Conservation (phyloP, 2,113 vertebrate genomes). For the Cercocebus atys region DNA sequence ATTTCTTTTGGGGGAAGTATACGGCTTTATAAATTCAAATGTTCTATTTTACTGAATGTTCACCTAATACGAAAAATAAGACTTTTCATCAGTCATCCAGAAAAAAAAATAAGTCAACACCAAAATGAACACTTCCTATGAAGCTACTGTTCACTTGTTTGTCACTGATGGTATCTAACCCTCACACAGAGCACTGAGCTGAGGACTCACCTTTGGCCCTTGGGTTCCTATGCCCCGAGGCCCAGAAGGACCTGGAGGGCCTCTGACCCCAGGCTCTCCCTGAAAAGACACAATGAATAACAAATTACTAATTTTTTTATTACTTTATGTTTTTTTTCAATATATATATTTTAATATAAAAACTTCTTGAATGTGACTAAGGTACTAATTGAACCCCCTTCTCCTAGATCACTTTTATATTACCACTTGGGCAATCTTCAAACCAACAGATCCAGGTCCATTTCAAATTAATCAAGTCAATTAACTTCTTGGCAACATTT, state of each 20-base stretch:
- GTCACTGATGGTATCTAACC: not conserved
- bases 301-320: not conserved
- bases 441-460: not conserved
- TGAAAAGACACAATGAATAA: constrained; percentile 64
- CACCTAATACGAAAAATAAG: not conserved
- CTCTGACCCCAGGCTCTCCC: constrained; percentile 87
- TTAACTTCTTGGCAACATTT: constrained; percentile 11
- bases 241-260: constrained; percentile 83
- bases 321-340: not conserved
- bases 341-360: not conserved
- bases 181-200: not conserved
- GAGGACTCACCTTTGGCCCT: constrained; percentile 86
- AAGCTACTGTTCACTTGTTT: not conserved
- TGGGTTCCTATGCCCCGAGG: constrained; percentile 82
- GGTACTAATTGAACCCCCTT: not conserved
- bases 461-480: constrained; percentile 37
- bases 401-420: not conserved
- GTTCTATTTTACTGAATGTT: not conserved
- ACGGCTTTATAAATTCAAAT: not conserved
- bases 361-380: not conserved
- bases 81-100: not conserved
- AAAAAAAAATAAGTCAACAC: not conserved
- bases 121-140: not conserved
- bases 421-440: not conserved
- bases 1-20: not conserved